Evolutionary conservation across 2,888 invertebrate genomes (phyloP), one percentile per base, ranked within the genome.

Genomic region (Loripinus fragilis): DNA sequence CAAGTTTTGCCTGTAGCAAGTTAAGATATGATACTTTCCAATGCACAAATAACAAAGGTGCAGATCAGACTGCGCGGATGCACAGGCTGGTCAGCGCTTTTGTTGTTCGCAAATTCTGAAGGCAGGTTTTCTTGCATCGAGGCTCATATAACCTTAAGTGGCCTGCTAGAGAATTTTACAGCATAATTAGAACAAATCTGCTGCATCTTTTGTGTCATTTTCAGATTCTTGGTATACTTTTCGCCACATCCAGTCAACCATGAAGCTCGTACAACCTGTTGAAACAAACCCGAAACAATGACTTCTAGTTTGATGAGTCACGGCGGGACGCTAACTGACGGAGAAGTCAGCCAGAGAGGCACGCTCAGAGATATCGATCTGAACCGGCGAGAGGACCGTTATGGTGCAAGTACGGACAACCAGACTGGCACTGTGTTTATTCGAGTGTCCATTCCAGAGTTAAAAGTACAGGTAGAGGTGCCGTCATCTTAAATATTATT

Each of bases 361-460:
- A 69, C 69, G 2, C n/a, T 69, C 28, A 48, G 69, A 50, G 79
- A 80, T 12, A 72, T 76, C 12, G 79, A 75, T 28, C 25, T 41
- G 17, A 75, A 80, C 65, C 23, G 79, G 38, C 65, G 83, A 45
- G 80, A 83, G 64, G 78, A 69, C 15, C 52, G 80, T n/a, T 80
- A 80, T 71, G 76, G 80, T 28, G 80, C 83, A 35, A 69, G 74
- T 20, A 74, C 80, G 7, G 90, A 90, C 52, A 89, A 87, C 72
- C 87, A 85, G 65, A 80, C 86, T 10, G 90, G 90, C 20, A 91
- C 90, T n/a, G 90, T 93, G 35, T 93, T 90, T 76, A 91, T 93
- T 25, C 86, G 92, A 33, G 90, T 93, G 52, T 89, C 91, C 5
- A 88, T 93, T 1, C 92, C 93, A 38, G 93, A 93, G 74, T 86